Conservation (phyloP, 1,140 invertebrate species). For the Atta colombica region DNA sequence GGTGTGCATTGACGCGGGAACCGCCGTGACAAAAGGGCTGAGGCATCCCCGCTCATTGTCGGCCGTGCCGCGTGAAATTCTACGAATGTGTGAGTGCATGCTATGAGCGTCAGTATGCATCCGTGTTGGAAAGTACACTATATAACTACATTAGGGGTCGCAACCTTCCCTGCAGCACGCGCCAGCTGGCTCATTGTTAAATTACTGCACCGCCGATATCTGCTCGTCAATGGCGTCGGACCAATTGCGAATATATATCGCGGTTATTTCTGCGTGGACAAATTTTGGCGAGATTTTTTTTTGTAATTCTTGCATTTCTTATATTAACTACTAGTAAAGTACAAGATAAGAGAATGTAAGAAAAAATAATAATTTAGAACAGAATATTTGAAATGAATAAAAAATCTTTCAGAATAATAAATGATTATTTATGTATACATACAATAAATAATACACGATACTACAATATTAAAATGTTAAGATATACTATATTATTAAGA, state of each 20-base stretch:
- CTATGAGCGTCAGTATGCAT: constrained; percentile 62
- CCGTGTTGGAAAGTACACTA: constrained; percentile 81
- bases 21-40: constrained; percentile 85
- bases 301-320: neutral
- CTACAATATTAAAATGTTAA: neutral
- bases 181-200: constrained; percentile 87
- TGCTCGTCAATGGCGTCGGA: constrained; percentile 75
- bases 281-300: neutral
- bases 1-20: constrained; percentile 86
- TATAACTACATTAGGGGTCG: constrained; percentile 86
- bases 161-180: constrained; percentile 85
- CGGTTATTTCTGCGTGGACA: neutral
- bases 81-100: constrained; percentile 56
- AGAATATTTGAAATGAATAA: neutral
- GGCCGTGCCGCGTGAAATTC: constrained; percentile 71
- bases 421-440: neutral
- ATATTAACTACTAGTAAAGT: neutral
- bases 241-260: constrained; percentile 36
- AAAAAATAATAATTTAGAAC: neutral
- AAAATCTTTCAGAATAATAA: neutral
- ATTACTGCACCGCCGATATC: constrained; percentile 85
- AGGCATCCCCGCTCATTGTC: constrained; percentile 84
- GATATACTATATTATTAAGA: neutral
- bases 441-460: neutral
- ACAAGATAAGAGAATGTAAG: neutral